Base-by-base conservation (phyloP, 2,888 invertebrate genomes). In the Xylota segnis region DNA sequence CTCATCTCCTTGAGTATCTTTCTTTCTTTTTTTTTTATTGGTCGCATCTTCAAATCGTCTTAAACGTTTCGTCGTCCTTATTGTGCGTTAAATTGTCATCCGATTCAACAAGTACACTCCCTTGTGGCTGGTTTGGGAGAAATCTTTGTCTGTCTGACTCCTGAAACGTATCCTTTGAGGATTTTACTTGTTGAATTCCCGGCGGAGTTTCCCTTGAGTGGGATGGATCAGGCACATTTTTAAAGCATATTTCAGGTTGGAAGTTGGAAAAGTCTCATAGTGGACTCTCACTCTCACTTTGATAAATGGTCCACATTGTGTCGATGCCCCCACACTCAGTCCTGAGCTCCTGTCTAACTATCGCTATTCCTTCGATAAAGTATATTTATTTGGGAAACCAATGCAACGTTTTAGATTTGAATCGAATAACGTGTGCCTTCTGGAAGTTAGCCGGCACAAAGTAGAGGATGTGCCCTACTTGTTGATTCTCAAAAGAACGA, bases 101-200 rank as follows among this genome's bases (percentile, higher is more conserved):
- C 16, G 56, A 72, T 76, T 86, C 81, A 86, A 86, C 84, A 86
- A 86, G 81, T 86, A 32, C 43, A 50, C 37, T 58, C 72, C 47
- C 72, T 61, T 40, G 79, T 43, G 29, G 45, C 45, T 58, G 52
- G 29, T 58, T 68, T 43, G 1, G 23, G n/a, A 43, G 6, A 45
- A 76, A 65, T 71, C 75, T 50, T 78, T 65, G 63, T 68, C 56
- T 47, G 59, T 27, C 74, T 77, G 72, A 27, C 40, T 76, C 40
- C 29, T 43, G 40, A 4, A 18, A 52, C 40, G 34, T 14, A 14
- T 61, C 50, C 68, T 61, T 56, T 37, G 23, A 2, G 59, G 16
- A 56, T 68, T 65, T 83, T 14, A 83, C 79, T 79, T 84, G 79
- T 84, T 79, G 83, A 83, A 74, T 12, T 50, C 65, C 50, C 63